Evolutionary conservation across 1,140 invertebrate genomes (phyloP), one percentile per base, ranked within the genome.

Genomic region (Brachionus plicatilis): DNA sequence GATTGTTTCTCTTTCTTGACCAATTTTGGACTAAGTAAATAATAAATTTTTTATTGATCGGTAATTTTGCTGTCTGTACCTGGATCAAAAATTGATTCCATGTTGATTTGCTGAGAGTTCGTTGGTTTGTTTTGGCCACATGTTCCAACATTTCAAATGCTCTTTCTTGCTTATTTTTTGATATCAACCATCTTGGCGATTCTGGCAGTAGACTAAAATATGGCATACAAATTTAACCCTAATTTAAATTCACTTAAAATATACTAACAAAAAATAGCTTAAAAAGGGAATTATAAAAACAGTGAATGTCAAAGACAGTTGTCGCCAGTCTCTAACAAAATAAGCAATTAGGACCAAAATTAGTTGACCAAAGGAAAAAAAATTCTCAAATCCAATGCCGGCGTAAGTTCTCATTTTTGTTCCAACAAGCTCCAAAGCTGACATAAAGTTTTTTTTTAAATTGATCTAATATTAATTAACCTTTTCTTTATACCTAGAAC

Each of bases 101-200:
- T 11, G 50, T 37, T 14, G 41, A 14, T 56, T 37, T 33, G 24
- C 50, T 70, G 11, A 70, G 41, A 9, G 65, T 53, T 50, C 84
- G 85, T 17, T 86, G 85, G 72, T 88, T 88, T 6, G 86, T 85
- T 29, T 85, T 82, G 0, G 87, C 87, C 11, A 86, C 85, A 11
- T 85, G 82, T 45, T 84, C 70, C 1, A 88, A 20, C n/a, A 88
- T 86, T 29, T 41, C 60, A 45, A 87, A 84, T 9, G 88, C 88
- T 83, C 88, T 86, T 17, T 85, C 60, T 33, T 83, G 78, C 47
- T 87, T 72, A 17, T 85, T 84, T 72, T 86, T 86, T 47, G 84
- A 85, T 9, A 88, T 72, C 9, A 88, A 72, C 88, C 88, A 88
- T 37, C 88, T 85, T 9, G 88, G 87, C 12, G 87, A 88, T 78